Conservation (phyloP, 2,113 vertebrate species). For the Bujurquina vittata region DNA sequence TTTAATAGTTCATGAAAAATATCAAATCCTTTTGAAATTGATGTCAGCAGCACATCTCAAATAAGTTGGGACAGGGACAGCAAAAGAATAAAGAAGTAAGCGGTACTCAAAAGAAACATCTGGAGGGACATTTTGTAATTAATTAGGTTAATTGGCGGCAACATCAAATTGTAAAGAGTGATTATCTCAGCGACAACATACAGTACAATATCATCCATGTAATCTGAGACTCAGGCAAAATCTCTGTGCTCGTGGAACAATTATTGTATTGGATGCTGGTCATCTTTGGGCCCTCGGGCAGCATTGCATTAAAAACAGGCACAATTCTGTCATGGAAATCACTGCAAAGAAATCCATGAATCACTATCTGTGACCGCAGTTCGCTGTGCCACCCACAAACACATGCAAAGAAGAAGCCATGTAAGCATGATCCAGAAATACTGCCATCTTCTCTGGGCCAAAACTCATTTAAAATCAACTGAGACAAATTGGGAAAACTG, state of each 20-base stretch:
- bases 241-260: not conserved
- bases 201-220: too few species aligned
- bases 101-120: not conserved
- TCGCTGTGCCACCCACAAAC: not conserved
- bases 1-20: not conserved
- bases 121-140: not conserved
- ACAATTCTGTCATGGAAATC: not conserved
- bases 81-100: not conserved
- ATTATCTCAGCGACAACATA: not conserved
- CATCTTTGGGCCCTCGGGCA: not conserved
- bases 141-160: not conserved
- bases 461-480: not conserved
- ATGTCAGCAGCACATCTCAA: accelerated
- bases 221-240: not conserved
- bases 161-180: not conserved
- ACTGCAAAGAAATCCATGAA: not conserved
- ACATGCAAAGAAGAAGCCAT: not conserved
- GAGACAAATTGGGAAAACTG: not conserved
- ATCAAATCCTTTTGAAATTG: not conserved
- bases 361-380: too few species aligned
- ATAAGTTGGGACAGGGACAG: not conserved
- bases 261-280: not conserved
- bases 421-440: not conserved
- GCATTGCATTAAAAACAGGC: not conserved
- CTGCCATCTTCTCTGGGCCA: not conserved